These are phyloP conservation scores for Didymodactylos carnosus DNA, from an alignment of 2,888 invertebrate genomes.

Conservation along the genomic window DNA sequence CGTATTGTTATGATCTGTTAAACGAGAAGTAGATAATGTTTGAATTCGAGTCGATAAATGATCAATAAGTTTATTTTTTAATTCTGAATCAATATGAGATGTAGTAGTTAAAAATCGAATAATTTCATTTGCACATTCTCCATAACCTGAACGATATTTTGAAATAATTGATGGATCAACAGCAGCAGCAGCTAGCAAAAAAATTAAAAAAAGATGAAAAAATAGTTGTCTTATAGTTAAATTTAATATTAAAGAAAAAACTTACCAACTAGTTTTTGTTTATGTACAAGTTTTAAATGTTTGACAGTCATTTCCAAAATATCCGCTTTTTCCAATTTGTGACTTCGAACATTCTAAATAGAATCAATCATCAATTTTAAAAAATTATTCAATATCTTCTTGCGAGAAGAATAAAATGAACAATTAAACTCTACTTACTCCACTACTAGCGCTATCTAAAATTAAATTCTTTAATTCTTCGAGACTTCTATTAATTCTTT, in stretches of 20 bases:
- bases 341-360: slow-evolving; percentile 4
- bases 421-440: neutral
- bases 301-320: slow-evolving; percentile 14
- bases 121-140: slow-evolving; percentile 9
- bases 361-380: neutral
- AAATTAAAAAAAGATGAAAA: neutral
- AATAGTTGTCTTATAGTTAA: neutral
- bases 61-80: neutral
- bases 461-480: slow-evolving; percentile 12
- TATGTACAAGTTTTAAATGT: slow-evolving; percentile 7
- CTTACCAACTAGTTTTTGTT: slow-evolving; percentile 10
- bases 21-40: too few relatives aligned
- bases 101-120: slow-evolving; percentile 3
- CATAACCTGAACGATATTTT: slow-evolving; percentile 9
- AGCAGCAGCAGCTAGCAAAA: neutral
- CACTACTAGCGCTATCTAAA: slow-evolving; percentile 2
- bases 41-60: neutral
- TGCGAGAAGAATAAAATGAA: neutral
- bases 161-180: neutral
- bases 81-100: slow-evolving; percentile 1
- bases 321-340: slow-evolving; percentile 14
- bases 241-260: too few relatives aligned
- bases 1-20: too few relatives aligned
- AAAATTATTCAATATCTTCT: too few relatives aligned
- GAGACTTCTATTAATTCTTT: slow-evolving; percentile 12